Percentiles rank a stretch among this genome's conserved stretches.
Evolutionary conservation across 2,113 vertebrate species (phyloP).

Genomic region (Uria aalge): DNA sequence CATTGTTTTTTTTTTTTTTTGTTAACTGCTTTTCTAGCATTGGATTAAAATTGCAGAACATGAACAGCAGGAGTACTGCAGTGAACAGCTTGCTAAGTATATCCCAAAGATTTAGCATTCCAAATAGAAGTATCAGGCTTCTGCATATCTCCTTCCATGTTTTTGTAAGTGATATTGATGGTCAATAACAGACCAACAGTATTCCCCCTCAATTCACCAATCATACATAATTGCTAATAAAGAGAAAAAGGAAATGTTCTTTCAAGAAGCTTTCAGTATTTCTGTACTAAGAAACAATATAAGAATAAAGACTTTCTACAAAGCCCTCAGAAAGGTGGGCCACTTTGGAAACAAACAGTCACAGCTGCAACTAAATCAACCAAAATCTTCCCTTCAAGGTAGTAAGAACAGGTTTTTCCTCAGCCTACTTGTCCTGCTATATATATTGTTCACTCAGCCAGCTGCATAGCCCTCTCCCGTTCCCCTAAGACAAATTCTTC

Average conservation of each 20-base stretch:
- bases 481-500: neutral
- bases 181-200: neutral
- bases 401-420: neutral
- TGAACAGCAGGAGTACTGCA: neutral
- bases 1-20: neutral
- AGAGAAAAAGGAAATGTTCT: neutral
- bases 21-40: neutral
- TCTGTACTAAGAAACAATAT: neutral
- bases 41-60: neutral
- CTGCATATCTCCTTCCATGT: fast-evolving
- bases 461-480: neutral
- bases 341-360: neutral
- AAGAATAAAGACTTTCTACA: neutral
- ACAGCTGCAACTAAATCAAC: neutral
- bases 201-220: neutral
- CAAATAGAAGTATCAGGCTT: neutral
- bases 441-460: neutral
- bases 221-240: neutral
- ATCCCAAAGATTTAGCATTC: neutral
- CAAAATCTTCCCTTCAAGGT: neutral
- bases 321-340: neutral
- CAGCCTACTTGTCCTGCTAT: neutral
- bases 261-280: neutral
- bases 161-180: neutral
- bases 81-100: neutral